Conservation (phyloP, 2,888 invertebrate species). For the Microctonus hyperodae region DNA sequence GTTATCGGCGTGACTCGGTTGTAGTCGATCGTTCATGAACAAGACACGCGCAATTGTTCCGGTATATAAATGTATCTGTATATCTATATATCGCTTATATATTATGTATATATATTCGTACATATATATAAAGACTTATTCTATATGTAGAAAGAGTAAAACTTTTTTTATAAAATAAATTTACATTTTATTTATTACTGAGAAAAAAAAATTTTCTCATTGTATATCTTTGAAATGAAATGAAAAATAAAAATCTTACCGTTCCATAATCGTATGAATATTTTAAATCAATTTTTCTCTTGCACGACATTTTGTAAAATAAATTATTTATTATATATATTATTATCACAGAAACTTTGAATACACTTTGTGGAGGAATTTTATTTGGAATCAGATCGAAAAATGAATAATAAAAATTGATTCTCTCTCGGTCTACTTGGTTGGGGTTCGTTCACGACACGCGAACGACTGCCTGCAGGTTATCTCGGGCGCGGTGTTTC, state of each 20-base stretch:
- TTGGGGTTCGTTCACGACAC: slow-evolving; percentile 1
- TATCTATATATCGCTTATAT: background rate
- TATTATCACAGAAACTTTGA: background rate
- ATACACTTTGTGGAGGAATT: too few species aligned
- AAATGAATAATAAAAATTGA: background rate
- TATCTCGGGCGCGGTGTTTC: slow-evolving; percentile 41
- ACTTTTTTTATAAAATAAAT: too few species aligned
- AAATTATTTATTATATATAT: slow-evolving; percentile 3
- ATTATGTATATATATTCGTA: background rate
- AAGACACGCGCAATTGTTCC: slow-evolving; percentile 28
- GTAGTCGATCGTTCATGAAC: slow-evolving; percentile 14
- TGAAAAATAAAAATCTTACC: slow-evolving; percentile 44
- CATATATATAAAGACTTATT: background rate
- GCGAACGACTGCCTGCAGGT: slow-evolving; percentile 31
- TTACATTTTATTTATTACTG: background rate
- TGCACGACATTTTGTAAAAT: slow-evolving; percentile 52
- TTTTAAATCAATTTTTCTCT: slow-evolving; percentile 56
- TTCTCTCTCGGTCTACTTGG: background rate
- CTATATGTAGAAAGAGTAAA: too few species aligned
- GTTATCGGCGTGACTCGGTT: slow-evolving; percentile 34
- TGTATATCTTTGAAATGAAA: too few species aligned
- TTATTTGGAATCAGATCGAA: too few species aligned
- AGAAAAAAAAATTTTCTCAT: slow-evolving; percentile 1
- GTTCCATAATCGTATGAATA: slow-evolving; percentile 50
- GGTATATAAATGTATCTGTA: background rate